These are phyloP conservation scores for Plebejus argus DNA, from an alignment of 2,888 invertebrate species.

Conservation along the genomic window DNA sequence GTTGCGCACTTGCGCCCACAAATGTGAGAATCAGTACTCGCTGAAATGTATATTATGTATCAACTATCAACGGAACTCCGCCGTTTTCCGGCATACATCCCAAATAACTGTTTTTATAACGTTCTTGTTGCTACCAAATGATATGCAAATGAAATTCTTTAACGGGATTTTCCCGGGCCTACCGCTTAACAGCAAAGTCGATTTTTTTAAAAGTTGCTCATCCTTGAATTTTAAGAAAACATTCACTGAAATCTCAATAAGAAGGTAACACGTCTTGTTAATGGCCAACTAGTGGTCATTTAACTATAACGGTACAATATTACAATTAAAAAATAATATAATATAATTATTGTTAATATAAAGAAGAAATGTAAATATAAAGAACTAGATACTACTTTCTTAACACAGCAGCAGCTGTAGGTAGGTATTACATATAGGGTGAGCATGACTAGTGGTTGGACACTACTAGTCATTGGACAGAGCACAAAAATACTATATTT, in stretches of 20 bases:
- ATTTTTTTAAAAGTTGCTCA: constrained; percentile 3
- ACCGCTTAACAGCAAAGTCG: constrained; percentile 2
- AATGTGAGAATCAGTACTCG: constrained; percentile 1
- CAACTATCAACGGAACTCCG: constrained; percentile 13
- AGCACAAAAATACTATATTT: too few relatives aligned
- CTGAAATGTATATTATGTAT: constrained; percentile 20
- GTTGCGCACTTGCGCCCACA: background rate
- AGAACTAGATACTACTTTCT: background rate
- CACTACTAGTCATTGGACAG: too few relatives aligned
- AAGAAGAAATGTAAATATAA: too few relatives aligned
- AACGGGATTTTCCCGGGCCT: constrained; percentile 23
- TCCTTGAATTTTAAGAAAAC: background rate
- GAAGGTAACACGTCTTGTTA: background rate
- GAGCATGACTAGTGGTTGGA: too few relatives aligned
- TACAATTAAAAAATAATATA: too few relatives aligned
- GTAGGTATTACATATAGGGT: too few relatives aligned
- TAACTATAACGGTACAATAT: too few relatives aligned
- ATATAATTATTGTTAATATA: too few relatives aligned
- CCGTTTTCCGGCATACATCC: constrained; percentile 23
- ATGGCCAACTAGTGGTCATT: background rate
- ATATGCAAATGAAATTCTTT: constrained; percentile 14
- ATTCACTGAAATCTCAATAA: background rate
- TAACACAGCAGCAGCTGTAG: too few relatives aligned
- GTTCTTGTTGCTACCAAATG: constrained; percentile 15
- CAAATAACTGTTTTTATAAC: constrained; percentile 16